phyloP scores from a whole-genome alignment of 2,113 vertebrate genomes.

The Oxyruncus cristatus region DNA sequence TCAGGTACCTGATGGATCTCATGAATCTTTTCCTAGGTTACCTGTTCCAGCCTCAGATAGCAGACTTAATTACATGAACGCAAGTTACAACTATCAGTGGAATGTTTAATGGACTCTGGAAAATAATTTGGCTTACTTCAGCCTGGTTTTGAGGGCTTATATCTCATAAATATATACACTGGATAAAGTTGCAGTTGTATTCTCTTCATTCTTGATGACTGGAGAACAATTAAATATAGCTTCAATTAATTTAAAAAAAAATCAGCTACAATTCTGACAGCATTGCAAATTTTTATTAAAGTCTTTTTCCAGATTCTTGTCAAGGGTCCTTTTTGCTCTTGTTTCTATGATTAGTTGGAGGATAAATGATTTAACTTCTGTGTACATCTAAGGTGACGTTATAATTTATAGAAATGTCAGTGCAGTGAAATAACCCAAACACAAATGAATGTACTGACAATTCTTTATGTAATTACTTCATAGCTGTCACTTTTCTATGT shows the following conservation, averaged over 20 bases:
- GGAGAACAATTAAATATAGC: not conserved
- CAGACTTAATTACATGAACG: not conserved
- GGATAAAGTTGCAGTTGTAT: not conserved
- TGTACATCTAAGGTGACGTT: constrained; percentile 31
- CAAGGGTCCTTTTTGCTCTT: not conserved
- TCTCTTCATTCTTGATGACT: not conserved
- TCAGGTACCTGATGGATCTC: not conserved
- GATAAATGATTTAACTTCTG: constrained; percentile 55
- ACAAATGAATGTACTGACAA: constrained; percentile 61
- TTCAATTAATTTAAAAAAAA: not conserved
- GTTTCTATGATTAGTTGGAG: constrained; percentile 45
- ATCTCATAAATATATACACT: not conserved
- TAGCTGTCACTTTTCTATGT: constrained; percentile 39
- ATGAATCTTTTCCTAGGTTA: not conserved
- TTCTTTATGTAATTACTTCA: constrained; percentile 65
- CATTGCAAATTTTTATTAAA: not conserved
- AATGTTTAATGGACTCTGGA: not conserved
- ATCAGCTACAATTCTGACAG: not conserved
- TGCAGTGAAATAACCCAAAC: constrained; percentile 51
- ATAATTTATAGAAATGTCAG: constrained; percentile 67
- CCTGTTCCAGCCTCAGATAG: not conserved
- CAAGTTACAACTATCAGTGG: not conserved
- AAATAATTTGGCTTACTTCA: not conserved
- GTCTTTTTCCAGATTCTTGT: not conserved
- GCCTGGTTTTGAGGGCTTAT: not conserved